Evolutionary conservation across 2,888 invertebrate genomes (phyloP).

Genomic region (Drosophila infuscata): DNA sequence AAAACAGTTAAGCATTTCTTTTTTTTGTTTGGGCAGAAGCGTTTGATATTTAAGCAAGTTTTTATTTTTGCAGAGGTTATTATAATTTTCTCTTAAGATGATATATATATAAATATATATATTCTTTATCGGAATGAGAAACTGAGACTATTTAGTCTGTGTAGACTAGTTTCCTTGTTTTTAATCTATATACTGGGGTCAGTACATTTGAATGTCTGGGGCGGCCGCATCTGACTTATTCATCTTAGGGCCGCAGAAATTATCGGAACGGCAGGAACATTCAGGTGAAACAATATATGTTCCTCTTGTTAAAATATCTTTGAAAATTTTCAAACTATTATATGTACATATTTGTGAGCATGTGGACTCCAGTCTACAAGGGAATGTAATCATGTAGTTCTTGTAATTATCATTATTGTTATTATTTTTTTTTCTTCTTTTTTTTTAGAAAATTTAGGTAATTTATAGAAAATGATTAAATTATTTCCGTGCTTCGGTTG

Average conservation of each 20-base stretch:
- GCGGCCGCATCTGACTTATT: background rate
- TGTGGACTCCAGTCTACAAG: background rate
- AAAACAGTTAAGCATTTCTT: conserved; percentile 19
- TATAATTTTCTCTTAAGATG: background rate
- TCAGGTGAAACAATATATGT: background rate
- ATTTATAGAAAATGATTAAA: conserved; percentile 12
- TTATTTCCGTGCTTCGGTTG: conserved; percentile 29
- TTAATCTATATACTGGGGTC: conserved; percentile 13
- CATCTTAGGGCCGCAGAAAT: background rate
- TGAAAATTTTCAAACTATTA: background rate
- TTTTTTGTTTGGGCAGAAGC: conserved; percentile 6
- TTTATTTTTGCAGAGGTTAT: background rate
- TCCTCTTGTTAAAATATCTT: background rate
- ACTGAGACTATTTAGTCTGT: background rate
- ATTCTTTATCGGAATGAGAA: background rate
- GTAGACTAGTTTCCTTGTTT: background rate
- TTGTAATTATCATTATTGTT: background rate
- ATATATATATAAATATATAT: background rate
- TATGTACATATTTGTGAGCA: background rate
- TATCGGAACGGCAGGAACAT: conserved; percentile 1
- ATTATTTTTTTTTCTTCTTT: background rate
- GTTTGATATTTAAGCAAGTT: conserved; percentile 9
- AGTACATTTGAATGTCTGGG: background rate
- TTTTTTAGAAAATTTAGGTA: background rate
- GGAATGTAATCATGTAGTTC: background rate